phyloP scores from a whole-genome alignment of 2,797 vertebrate genomes.

The Calcarius lapponicus region DNA sequence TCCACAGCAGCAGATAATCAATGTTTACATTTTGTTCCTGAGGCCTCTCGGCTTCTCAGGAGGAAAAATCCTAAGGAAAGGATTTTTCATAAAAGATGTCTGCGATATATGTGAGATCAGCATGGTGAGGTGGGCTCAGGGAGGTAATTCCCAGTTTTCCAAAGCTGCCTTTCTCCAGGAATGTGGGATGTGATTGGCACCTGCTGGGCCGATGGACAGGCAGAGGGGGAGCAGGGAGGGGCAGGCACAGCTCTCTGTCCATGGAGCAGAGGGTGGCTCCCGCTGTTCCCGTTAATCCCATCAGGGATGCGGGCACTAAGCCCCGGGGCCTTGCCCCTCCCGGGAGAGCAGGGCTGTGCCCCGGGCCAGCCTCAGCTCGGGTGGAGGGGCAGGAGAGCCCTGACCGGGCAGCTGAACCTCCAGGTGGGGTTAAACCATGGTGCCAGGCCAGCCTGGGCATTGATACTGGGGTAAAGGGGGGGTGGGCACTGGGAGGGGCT shows the following conservation, averaged over 20 bases:
- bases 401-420: background rate
- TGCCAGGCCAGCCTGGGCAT: background rate
- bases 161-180: background rate
- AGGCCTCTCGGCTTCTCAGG: no score
- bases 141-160: background rate
- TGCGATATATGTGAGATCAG: background rate
- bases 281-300: background rate
- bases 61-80: no score
- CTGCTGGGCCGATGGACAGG: background rate
- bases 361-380: background rate
- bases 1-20: no score
- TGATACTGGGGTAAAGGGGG: background rate
- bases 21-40: no score
- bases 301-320: background rate
- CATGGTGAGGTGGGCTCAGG: background rate
- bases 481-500: background rate
- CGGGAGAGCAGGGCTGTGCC: background rate
- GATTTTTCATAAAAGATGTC: no score
- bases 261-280: background rate
- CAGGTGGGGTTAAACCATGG: background rate
- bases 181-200: background rate
- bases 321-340: background rate
- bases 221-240: fast-evolving
- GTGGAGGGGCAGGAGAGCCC: background rate
- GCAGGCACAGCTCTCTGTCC: background rate